A percentile compares a stretch with the other conserved stretches of the same genome.
These are phyloP conservation scores for Heliconius ethilla DNA, from an alignment of 2,888 invertebrate species.

Conservation along the genomic window DNA sequence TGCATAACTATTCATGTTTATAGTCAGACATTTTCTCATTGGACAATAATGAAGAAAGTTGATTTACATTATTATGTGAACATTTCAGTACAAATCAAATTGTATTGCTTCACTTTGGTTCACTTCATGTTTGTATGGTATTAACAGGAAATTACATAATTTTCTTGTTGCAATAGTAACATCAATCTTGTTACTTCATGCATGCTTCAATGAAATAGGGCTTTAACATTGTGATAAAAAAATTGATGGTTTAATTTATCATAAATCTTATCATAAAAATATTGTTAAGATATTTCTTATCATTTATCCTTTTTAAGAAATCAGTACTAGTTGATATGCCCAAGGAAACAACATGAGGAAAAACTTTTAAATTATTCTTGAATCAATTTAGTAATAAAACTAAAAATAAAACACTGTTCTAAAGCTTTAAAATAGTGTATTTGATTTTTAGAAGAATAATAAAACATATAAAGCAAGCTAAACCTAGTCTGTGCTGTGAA, in stretches of 20 bases:
- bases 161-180: not conserved
- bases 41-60: no score
- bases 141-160: not conserved
- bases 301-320: constrained; percentile 5
- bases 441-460: constrained; percentile 5
- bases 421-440: constrained; percentile 22
- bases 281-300: constrained; percentile 3
- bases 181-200: not conserved
- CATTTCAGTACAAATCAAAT: no score
- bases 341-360: constrained; percentile 8
- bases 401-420: constrained; percentile 5
- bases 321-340: constrained; percentile 4
- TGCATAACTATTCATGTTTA: no score
- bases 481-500: not conserved
- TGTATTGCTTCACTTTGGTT: not conserved
- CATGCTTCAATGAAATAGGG: not conserved
- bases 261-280: not conserved
- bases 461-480: constrained; percentile 5
- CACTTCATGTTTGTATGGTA: not conserved
- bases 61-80: no score
- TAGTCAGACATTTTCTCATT: no score
- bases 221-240: not conserved
- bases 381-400: no score
- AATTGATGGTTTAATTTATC: not conserved
- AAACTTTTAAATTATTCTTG: not conserved